Conservation (phyloP, 2,113 vertebrate genomes). For the Oreochromis aureus region DNA sequence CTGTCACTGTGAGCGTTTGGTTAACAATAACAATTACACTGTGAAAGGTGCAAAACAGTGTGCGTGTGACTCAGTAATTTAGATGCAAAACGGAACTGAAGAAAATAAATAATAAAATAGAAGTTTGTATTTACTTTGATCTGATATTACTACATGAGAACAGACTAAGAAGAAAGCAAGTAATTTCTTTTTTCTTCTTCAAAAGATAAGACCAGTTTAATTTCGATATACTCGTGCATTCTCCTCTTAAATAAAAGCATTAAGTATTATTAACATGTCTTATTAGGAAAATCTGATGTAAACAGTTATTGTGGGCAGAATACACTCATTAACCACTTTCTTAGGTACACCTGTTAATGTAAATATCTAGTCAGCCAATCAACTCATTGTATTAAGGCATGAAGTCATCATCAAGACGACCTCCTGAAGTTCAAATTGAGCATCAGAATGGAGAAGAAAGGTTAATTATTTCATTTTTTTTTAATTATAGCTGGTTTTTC, state of each 20-base stretch:
- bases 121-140: not conserved
- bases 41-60: not conserved
- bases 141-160: not conserved
- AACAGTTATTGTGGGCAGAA: not conserved
- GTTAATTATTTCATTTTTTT: not conserved
- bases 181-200: not conserved
- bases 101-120: not conserved
- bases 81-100: not conserved
- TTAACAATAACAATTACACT: not conserved
- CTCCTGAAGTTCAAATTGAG: not conserved
- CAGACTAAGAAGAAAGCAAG: not conserved
- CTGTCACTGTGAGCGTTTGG: not conserved
- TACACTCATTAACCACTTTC: not conserved
- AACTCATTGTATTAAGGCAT: not conserved
- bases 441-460: not conserved
- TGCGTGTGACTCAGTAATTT: not conserved
- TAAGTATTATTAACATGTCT: not conserved
- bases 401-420: not conserved
- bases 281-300: not conserved
- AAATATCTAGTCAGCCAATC: not conserved
- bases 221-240: not conserved
- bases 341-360: not conserved
- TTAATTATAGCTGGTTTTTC: accelerated
- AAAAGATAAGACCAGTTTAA: not conserved
- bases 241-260: not conserved